These are phyloP conservation scores for Nesidiocoris tenuis DNA, from an alignment of 2,888 invertebrate genomes.

Conservation along the genomic window DNA sequence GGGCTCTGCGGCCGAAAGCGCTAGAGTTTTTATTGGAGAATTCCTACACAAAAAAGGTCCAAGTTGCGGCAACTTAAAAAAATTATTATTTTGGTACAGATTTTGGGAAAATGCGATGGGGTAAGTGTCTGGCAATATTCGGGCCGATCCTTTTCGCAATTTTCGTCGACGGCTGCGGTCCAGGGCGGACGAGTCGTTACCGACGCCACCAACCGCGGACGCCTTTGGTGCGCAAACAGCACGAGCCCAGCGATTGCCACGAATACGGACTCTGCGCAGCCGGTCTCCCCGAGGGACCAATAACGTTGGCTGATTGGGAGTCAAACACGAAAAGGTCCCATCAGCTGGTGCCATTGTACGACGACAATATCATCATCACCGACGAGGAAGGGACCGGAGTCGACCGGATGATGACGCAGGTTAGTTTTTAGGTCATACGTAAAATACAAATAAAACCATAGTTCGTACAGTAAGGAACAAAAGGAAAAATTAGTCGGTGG, in stretches of 20 bases:
- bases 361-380: slow-evolving; percentile 8
- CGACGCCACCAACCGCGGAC: neutral
- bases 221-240: slow-evolving; percentile 9
- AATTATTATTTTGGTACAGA: too few species aligned
- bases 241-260: neutral
- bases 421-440: too few species aligned
- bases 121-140: too few species aligned
- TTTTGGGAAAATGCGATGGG: too few species aligned
- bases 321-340: neutral
- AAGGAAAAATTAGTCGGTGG: too few species aligned
- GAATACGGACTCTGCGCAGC: slow-evolving; percentile 6
- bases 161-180: slow-evolving; percentile 15
- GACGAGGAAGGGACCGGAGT: slow-evolving; percentile 14
- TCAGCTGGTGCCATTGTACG: slow-evolving; percentile 11
- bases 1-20: too few species aligned
- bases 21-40: too few species aligned
- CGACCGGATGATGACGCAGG: slow-evolving; percentile 20
- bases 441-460: too few species aligned
- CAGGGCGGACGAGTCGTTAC: neutral
- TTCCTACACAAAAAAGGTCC: too few species aligned
- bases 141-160: too few species aligned
- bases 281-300: slow-evolving; percentile 2
- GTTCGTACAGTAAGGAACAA: too few species aligned
- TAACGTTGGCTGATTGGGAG: slow-evolving; percentile 1
- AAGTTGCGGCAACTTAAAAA: too few species aligned